Conservation (phyloP, 64 coral and sea anemone species). For the Montipora cactus region DNA sequence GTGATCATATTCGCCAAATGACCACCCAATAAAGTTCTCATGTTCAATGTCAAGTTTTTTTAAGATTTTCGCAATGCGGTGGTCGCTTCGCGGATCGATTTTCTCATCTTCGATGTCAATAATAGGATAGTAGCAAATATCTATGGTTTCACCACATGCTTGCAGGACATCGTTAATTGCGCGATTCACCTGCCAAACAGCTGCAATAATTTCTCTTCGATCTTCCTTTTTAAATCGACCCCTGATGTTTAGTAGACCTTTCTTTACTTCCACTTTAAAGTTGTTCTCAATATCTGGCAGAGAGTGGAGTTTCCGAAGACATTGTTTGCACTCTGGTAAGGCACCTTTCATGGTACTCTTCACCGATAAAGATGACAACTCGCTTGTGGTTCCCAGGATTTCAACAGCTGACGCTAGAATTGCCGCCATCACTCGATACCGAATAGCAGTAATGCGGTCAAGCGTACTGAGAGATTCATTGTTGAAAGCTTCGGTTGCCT, state of each 20-base stretch:
- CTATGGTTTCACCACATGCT: background rate
- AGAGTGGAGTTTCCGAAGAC: slow-evolving; percentile 49
- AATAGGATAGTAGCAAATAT: background rate
- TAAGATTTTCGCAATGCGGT: background rate
- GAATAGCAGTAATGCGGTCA: slow-evolving; percentile 54
- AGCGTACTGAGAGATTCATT: slow-evolving; percentile 45
- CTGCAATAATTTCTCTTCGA: slow-evolving; percentile 22
- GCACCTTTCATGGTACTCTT: background rate
- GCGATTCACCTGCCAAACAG: slow-evolving; percentile 34
- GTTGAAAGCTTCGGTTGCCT: slow-evolving; percentile 66
- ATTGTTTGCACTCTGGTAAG: slow-evolving; percentile 37
- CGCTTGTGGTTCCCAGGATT: no score
- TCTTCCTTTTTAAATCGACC: background rate
- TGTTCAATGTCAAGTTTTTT: background rate
- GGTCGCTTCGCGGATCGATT: slow-evolving; percentile 22
- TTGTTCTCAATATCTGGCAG: slow-evolving; percentile 12
- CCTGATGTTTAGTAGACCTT: background rate
- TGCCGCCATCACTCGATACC: slow-evolving; percentile 39
- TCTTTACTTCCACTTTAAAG: slow-evolving; percentile 21
- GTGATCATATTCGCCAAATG: background rate
- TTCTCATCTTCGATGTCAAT: background rate
- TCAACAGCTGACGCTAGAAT: background rate
- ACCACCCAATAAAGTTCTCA: background rate
- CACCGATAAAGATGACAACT: background rate
- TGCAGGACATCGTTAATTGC: background rate